Base-by-base conservation (phyloP, 2,888 invertebrate species). In the Junonia oenone region DNA sequence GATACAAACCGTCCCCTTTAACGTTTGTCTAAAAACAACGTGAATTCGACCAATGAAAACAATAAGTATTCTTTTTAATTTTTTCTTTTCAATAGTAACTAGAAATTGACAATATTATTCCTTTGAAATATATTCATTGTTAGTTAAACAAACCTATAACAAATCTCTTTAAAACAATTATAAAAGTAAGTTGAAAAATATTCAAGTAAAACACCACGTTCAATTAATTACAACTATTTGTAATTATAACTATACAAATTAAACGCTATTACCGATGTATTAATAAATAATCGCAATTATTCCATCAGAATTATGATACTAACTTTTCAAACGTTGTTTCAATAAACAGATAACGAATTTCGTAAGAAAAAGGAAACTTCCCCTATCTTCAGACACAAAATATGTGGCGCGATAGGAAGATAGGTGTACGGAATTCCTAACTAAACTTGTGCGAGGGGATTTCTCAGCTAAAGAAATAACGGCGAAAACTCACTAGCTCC, bases 391-490 rank as follows among this genome's bases (percentile, higher is more conserved):
- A 68, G 69, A 72, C 75, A 76, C 75, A 73, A 83, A 81, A 81
- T 83, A 81, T 81, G 76, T 80, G 78, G 73, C 72, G 66, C 72
- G 76, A 77, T 81, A 76, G 75, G 75, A 73, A 81, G 76, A 79
- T 80, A 79, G 76, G 79, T 78, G 78, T 75, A 75, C 75, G 73
- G 81, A 81, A 83, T 85, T 84, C 76, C 72, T 75, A 81, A 80
- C 77, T 76, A 81, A 83, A 84, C 75, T 79, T 77, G 72, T 68
- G 72, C 70, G 73, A 76, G 74, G 75, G 78, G 78, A 76, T 80
- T 78, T 77, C 71, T 69, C 68, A 70, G 74, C 73, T 76, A 75
- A 77, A 80, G 78, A 81, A 82, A 83, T 81, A 80, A 77, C 68
- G 74, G 71, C 63, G 73, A 75, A 76, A 81, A 75, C 74, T 77